Evolutionary conservation across 35 echinoderm and acorn worm species (phyloP).

Genomic region (Heliocidaris erythrogramma): DNA sequence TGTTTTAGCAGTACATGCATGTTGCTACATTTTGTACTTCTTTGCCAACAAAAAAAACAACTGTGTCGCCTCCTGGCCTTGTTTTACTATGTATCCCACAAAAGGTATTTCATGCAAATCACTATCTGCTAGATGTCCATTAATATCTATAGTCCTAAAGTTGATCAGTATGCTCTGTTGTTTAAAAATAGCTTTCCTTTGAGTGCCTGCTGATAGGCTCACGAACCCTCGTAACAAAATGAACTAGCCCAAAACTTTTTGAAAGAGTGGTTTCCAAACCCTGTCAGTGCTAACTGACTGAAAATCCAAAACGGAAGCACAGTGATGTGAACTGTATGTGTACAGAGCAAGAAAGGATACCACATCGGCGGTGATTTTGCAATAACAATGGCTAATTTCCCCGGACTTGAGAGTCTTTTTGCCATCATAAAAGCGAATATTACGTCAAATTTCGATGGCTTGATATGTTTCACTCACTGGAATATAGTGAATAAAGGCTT

Average conservation of each 20-base stretch:
- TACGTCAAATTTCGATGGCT: background rate
- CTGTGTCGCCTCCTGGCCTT: too few relatives aligned
- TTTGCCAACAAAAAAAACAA: too few relatives aligned
- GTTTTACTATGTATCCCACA: too few relatives aligned
- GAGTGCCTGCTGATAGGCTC: too few relatives aligned
- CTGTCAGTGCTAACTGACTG: background rate
- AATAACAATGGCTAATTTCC: constrained; percentile 31
- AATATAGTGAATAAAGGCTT: constrained; percentile 3
- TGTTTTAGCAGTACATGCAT: too few relatives aligned
- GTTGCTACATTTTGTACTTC: too few relatives aligned
- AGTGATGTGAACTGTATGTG: background rate
- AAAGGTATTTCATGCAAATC: too few relatives aligned
- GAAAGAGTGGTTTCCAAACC: background rate
- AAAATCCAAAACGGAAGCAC: background rate
- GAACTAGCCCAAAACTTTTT: constrained; percentile 24
- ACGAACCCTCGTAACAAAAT: background rate
- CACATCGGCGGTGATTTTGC: background rate
- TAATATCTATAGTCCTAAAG: too few relatives aligned
- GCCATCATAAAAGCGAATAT: background rate
- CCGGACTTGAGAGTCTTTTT: constrained; percentile 9
- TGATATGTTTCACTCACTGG: background rate
- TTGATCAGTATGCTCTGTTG: too few relatives aligned
- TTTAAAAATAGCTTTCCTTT: too few relatives aligned
- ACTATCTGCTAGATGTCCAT: too few relatives aligned
- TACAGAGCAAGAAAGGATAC: background rate